Conservation (phyloP, 2,888 invertebrate species). For the Leucozona laternaria region DNA sequence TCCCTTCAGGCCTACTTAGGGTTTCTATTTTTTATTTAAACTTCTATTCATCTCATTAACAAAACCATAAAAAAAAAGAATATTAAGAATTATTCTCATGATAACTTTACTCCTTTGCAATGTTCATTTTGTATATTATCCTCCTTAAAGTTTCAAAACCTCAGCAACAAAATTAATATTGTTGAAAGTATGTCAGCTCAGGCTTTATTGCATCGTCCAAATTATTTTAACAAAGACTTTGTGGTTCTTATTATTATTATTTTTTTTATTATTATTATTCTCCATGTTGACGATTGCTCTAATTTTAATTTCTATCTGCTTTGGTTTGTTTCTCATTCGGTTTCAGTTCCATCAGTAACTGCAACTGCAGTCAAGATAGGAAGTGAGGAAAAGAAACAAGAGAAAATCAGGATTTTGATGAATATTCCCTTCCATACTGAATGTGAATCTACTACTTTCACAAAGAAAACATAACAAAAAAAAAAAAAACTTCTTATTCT, state of each 20-base stretch:
- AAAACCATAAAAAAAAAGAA: background rate
- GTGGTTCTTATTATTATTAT: background rate
- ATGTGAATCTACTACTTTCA: constrained; percentile 32
- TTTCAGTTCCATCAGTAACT: background rate
- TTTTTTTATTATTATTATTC: constrained; percentile 28
- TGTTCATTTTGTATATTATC: background rate
- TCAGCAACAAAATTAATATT: constrained; percentile 33
- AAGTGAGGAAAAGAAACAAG: constrained; percentile 13
- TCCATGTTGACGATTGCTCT: constrained; percentile 53
- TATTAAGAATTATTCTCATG: background rate
- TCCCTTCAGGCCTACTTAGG: too few relatives aligned
- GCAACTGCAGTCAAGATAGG: background rate
- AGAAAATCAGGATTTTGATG: constrained; percentile 55
- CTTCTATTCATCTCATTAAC: constrained; percentile 12
- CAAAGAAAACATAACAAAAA: constrained; percentile 41
- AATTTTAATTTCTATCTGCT: constrained; percentile 65
- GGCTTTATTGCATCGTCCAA: constrained; percentile 25
- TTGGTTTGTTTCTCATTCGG: constrained; percentile 37
- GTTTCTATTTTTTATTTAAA: background rate
- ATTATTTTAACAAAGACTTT: constrained; percentile 17
- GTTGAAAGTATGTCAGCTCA: constrained; percentile 17
- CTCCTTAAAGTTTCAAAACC: constrained; percentile 4
- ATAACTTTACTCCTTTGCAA: constrained; percentile 13
- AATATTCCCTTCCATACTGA: constrained; percentile 45
- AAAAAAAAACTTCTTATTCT: constrained; percentile 18